Conservation (phyloP, 2,113 vertebrate species). For the Murina feae region DNA sequence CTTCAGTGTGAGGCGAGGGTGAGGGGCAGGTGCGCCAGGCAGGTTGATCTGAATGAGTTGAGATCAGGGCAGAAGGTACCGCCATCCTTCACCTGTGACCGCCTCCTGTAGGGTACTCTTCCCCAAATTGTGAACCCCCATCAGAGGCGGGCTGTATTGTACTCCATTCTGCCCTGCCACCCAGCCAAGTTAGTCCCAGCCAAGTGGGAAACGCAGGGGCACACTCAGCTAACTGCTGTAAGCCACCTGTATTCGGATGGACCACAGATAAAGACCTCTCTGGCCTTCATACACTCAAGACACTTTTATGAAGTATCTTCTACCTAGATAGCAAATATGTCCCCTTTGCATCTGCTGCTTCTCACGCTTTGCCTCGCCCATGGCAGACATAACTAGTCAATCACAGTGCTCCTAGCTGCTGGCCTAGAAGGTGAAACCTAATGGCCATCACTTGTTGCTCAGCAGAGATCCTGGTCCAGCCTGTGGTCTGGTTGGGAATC, state of each 20-base stretch:
- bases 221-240: not conserved
- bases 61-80: not conserved
- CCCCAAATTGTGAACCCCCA: not conserved
- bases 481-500: not conserved
- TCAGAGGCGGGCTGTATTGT: not conserved
- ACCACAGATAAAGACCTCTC: not conserved
- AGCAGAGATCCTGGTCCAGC: not conserved
- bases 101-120: not conserved
- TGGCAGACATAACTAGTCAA: not conserved
- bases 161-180: not conserved
- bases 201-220: not conserved
- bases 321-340: not conserved
- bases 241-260: not conserved
- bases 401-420: not conserved
- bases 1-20: not conserved
- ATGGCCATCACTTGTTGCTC: not conserved
- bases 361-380: accelerated
- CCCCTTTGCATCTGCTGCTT: not conserved
- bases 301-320: not conserved
- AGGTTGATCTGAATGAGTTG: accelerated
- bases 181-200: not conserved
- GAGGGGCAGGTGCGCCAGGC: not conserved
- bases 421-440: not conserved
- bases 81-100: not conserved
- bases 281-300: accelerated